These are phyloP conservation scores for Cryptocephalus moraei DNA, from an alignment of 2,888 invertebrate genomes.

Conservation along the genomic window DNA sequence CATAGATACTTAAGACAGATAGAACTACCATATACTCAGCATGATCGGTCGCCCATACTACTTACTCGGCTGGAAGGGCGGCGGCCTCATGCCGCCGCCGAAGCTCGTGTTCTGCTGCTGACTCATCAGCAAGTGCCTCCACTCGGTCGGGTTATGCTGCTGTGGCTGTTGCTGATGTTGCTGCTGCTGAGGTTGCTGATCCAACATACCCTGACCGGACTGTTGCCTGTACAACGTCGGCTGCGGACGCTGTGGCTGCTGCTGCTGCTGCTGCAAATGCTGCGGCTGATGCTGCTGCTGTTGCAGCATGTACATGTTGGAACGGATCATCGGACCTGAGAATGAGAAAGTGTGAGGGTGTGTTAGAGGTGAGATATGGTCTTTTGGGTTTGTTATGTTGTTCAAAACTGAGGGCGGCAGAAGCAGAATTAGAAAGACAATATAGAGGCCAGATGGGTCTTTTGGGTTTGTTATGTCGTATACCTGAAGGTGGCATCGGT, in stretches of 20 bases:
- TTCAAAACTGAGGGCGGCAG: too few relatives aligned
- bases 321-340: conserved; percentile 57
- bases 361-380: too few relatives aligned
- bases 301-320: conserved; percentile 49
- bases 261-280: conserved; percentile 46
- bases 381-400: too few relatives aligned
- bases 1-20: too few relatives aligned
- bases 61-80: conserved; percentile 42
- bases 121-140: conserved; percentile 55
- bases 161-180: conserved; percentile 40
- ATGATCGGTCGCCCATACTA: background rate
- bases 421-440: too few relatives aligned
- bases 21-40: too few relatives aligned
- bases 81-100: conserved; percentile 39
- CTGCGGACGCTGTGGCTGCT: conserved; percentile 31
- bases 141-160: conserved; percentile 43
- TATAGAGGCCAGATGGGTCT: too few relatives aligned
- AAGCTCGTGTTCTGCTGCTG: conserved; percentile 41
- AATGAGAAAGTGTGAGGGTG: too few relatives aligned
- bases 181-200: conserved; percentile 49
- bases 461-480: too few relatives aligned
- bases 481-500: conserved; percentile 55
- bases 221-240: conserved; percentile 43
- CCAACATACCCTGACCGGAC: too few relatives aligned
- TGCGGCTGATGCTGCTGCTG: conserved; percentile 41